Evolutionary conservation across 2,113 vertebrate species (phyloP).

Genomic region (Haliaeetus leucogaster): DNA sequence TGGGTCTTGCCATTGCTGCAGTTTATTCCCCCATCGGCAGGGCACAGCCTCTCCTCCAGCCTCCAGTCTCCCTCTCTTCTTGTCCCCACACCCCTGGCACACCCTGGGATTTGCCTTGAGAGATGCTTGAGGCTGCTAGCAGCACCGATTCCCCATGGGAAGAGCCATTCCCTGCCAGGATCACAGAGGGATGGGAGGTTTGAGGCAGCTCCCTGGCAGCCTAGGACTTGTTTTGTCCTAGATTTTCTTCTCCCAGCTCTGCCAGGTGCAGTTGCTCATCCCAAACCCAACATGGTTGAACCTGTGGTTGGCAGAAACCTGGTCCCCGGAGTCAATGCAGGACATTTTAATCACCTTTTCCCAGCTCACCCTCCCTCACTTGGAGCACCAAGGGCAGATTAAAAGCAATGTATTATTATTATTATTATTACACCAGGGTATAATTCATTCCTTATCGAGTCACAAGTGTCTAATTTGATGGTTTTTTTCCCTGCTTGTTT

Average conservation of each 20-base stretch:
- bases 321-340: accelerated
- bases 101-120: not conserved
- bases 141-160: not conserved
- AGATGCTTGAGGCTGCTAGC: not conserved
- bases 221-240: not conserved
- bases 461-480: not conserved
- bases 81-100: not conserved
- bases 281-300: not conserved
- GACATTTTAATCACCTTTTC: not conserved
- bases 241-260: not conserved
- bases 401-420: not conserved
- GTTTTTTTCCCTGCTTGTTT: not conserved
- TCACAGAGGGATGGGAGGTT: not conserved
- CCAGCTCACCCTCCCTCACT: not conserved
- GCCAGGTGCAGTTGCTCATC: not conserved
- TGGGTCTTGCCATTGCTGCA: not conserved
- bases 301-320: not conserved
- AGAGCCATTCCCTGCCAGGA: not conserved
- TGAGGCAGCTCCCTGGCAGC: not conserved
- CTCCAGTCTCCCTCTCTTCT: not conserved
- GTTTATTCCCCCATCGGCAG: not conserved
- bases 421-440: not conserved
- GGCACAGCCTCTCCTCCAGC: not conserved
- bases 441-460: slow-evolving; percentile 22
- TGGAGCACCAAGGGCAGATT: not conserved